Conservation (phyloP, 2,113 vertebrate genomes). For the Oriolus oriolus region DNA sequence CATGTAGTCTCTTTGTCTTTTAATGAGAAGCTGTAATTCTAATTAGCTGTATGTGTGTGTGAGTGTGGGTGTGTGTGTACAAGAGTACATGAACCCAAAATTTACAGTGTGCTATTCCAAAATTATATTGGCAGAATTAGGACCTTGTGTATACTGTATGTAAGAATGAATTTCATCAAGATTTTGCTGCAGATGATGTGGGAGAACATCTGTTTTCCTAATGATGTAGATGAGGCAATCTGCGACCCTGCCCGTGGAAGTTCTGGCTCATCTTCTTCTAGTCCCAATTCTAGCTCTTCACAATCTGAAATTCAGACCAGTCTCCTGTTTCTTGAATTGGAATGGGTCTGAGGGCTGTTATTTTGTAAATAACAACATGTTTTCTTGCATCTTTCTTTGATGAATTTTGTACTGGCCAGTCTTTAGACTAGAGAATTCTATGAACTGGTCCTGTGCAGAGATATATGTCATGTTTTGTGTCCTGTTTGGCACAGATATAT, state of each 20-base stretch:
- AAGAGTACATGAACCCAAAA: too few relatives aligned
- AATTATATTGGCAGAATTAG: neutral
- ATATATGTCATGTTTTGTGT: neutral
- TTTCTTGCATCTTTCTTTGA: neutral
- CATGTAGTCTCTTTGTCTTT: neutral
- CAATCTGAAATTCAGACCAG: neutral
- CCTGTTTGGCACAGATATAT: neutral
- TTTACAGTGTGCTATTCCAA: neutral
- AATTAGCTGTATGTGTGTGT: neutral
- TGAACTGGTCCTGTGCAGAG: neutral
- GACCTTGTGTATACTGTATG: neutral
- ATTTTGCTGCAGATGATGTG: neutral
- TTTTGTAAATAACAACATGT: neutral
- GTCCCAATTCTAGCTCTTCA: neutral
- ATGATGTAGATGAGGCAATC: neutral
- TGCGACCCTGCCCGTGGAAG: neutral
- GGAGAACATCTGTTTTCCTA: neutral
- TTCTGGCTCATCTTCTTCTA: neutral
- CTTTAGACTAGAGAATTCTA: neutral
- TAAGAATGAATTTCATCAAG: neutral
- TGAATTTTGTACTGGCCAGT: neutral
- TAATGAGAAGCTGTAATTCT: neutral
- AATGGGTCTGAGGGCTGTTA: neutral
- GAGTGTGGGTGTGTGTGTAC: too few relatives aligned
- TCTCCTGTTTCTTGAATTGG: neutral